Evolutionary conservation across 2,888 invertebrate genomes (phyloP), one percentile per base, ranked within the genome.

Genomic region (Drosophila mayaguana): DNA sequence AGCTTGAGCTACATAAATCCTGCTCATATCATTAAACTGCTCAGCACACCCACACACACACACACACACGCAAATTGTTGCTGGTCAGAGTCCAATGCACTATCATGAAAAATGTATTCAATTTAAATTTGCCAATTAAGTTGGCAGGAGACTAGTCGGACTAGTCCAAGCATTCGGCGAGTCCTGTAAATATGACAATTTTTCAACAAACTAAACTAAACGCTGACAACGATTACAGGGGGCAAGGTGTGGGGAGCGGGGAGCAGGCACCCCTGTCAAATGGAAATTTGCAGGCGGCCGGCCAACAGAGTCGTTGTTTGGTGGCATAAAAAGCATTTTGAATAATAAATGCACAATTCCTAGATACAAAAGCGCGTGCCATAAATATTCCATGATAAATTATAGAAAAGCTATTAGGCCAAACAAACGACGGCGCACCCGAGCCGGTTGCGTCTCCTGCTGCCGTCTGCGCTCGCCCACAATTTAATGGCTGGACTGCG

Each of bases 341-440:
- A 88, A 86, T 86, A 86, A 88, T 86, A 86, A 85, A 86, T 88
- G 80, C 80, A 81, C 83, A 86, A 88, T 86, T 88, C 80, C 72
- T 83, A 80, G 80, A 86, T 82, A 86, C 80, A 86, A 86, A 88
- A 86, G 86, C 80, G 80, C 75, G 80, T 82, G 77, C 82, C 86
- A 86, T 86, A 86, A 86, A 86, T 86, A 88, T 86, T 83, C 75
- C 59, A 82, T 80, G 79, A 88, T 89, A 88, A 88, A 88, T 88
- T 89, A 89, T 88, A 88, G 88, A 86, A 88, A 85, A 88, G 88
- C 88, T 89, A 88, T 88, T 88, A 88, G 89, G 82, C 78, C 75
- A 75, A 76, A 84, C 88, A 84, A 87, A 84, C 85, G 85, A 73
- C 55, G 77, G 50, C 50, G 68, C 46, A 22, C 62, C 53, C 36